Percentiles rank a stretch among this genome's conserved stretches.
Evolutionary conservation across 2,888 invertebrate species (phyloP).

Genomic region (Rapana venosa): DNA sequence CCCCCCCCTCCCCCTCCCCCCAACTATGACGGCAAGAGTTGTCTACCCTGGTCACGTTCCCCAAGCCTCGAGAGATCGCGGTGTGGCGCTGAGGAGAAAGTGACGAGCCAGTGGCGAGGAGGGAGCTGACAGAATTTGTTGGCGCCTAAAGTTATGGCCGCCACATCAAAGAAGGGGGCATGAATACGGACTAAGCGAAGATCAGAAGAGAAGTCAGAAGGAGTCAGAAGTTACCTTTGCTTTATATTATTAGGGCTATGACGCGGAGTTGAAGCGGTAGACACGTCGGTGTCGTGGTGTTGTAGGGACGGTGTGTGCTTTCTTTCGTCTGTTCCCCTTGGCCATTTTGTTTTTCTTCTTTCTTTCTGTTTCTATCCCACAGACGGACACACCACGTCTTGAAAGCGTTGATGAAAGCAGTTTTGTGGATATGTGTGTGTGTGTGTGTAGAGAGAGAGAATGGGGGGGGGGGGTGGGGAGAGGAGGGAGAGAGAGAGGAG

Average conservation of each 20-base stretch:
- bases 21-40: background rate
- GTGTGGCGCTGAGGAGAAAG: background rate
- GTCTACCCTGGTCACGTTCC: constrained; percentile 33
- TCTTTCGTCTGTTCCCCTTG: too few relatives aligned
- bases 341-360: too few relatives aligned
- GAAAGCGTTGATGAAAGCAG: too few relatives aligned
- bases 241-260: background rate
- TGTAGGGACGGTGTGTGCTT: too few relatives aligned
- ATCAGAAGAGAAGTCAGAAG: constrained; percentile 29
- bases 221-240: background rate
- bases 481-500: too few relatives aligned
- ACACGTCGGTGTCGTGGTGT: too few relatives aligned
- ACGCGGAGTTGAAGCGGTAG: too few relatives aligned
- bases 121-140: constrained; percentile 37
- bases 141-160: constrained; percentile 17
- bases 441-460: too few relatives aligned
- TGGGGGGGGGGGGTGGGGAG: too few relatives aligned
- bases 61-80: constrained; percentile 17
- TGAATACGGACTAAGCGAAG: constrained; percentile 39
- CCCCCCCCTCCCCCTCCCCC: too few relatives aligned
- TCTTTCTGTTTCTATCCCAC: too few relatives aligned
- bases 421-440: background rate
- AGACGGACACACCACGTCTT: too few relatives aligned
- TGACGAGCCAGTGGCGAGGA: constrained; percentile 7
- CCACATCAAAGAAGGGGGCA: constrained; percentile 28